Percentiles rank a stretch among this genome's conserved stretches.
phyloP scores from a whole-genome alignment of 2,113 vertebrate species.

The Ovis canadensis region DNA sequence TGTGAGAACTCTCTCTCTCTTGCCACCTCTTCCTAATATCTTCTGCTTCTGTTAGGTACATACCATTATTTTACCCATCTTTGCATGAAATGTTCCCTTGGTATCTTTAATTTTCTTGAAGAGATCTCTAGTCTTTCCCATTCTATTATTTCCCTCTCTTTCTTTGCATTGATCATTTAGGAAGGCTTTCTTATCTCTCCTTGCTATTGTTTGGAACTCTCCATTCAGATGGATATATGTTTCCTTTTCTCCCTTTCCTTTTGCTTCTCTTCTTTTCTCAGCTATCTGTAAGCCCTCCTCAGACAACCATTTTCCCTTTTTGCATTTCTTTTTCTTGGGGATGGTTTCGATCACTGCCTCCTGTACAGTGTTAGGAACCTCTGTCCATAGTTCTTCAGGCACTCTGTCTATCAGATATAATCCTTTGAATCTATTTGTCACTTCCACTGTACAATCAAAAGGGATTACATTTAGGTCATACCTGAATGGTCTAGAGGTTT shows the following conservation, averaged over 20 bases:
- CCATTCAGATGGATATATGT: neutral
- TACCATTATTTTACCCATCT: neutral
- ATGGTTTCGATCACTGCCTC: neutral
- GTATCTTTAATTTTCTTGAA: neutral
- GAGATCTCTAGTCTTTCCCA: neutral
- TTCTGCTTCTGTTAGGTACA: neutral
- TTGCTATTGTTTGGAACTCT: neutral
- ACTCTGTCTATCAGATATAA: neutral
- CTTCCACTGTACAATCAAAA: neutral
- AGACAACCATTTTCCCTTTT: neutral
- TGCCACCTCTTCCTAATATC: neutral
- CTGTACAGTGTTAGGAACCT: neutral
- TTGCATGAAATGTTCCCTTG: neutral
- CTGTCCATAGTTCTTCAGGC: neutral
- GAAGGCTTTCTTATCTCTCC: neutral
- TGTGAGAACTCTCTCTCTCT: neutral
- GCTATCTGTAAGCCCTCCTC: neutral
- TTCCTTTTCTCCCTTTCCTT: neutral
- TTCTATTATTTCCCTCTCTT: neutral
- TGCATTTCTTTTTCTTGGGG: neutral
- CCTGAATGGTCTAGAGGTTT: neutral
- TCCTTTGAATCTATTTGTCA: neutral
- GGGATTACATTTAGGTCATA: neutral
- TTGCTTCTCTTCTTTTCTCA: neutral
- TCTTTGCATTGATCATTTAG: neutral